Percentiles rank a stretch among this genome's conserved stretches.
Evolutionary conservation across 2,888 invertebrate genomes (phyloP).

Genomic region (Keiferia lycopersicella): DNA sequence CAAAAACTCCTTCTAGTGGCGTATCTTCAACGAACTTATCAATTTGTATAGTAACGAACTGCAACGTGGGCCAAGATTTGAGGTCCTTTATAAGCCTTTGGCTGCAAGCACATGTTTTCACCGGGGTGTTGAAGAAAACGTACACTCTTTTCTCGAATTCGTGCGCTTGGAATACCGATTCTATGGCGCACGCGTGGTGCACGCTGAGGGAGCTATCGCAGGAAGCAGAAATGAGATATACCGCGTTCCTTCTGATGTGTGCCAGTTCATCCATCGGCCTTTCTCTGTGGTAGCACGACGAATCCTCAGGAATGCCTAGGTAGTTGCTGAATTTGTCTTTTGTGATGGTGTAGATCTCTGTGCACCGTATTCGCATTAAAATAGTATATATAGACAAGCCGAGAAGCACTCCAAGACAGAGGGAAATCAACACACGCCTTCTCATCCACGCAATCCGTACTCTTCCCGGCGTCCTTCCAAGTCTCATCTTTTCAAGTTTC

Average conservation of each 20-base stretch:
- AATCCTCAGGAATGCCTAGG: conserved; percentile 9
- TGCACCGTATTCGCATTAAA: background rate
- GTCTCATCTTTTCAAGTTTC: no score
- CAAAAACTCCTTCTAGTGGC: conserved; percentile 30
- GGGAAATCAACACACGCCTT: background rate
- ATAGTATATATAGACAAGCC: background rate
- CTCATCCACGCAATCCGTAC: background rate
- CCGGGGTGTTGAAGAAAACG: background rate
- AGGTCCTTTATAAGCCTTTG: background rate
- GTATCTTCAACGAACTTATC: conserved; percentile 29
- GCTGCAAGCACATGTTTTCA: background rate
- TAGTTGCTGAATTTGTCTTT: background rate
- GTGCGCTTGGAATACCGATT: conserved; percentile 29
- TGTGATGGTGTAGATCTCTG: background rate
- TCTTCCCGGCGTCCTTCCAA: background rate
- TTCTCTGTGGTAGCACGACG: conserved; percentile 10
- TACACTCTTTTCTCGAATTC: background rate
- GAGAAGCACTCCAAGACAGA: background rate
- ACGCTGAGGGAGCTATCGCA: conserved; percentile 25
- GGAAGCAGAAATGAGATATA: conserved; percentile 31
- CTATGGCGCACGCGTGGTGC: conserved; percentile 32
- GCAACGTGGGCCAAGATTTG: background rate
- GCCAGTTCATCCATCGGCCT: background rate
- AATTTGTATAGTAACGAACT: conserved; percentile 25
- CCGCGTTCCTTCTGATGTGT: conserved; percentile 18